A percentile compares a stretch with the other conserved stretches of the same genome.
phyloP scores from a whole-genome alignment of 2,797 vertebrate genomes.

The Molossus molossus region DNA sequence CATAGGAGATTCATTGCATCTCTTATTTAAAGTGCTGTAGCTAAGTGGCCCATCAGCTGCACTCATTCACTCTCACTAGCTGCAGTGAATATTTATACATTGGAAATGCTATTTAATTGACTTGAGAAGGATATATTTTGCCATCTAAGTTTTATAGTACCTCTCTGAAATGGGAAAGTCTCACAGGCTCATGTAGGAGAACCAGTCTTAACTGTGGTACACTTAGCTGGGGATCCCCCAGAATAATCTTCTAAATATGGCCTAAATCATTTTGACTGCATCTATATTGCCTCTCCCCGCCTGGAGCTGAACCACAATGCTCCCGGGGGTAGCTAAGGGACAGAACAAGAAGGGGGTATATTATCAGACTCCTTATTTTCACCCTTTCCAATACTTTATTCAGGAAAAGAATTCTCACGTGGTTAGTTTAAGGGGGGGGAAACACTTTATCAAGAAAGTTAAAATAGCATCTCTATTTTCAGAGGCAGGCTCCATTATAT shows the following conservation, averaged over 20 bases:
- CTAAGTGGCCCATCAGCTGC: constrained; percentile 43
- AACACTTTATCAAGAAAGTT: neutral
- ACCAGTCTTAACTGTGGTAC: neutral
- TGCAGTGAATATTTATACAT: constrained; percentile 48
- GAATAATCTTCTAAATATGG: neutral
- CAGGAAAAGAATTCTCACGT: neutral
- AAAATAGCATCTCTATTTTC: constrained; percentile 3
- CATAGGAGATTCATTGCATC: constrained; percentile 44
- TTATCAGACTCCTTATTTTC: neutral
- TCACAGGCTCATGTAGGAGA: neutral
- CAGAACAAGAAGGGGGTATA: neutral
- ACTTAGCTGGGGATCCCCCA: neutral
- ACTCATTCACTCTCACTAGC: neutral
- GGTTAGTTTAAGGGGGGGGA: neutral
- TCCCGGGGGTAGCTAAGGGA: neutral
- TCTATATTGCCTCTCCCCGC: neutral
- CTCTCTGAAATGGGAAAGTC: constrained; percentile 51
- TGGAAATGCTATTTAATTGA: constrained; percentile 67
- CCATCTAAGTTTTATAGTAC: constrained; percentile 51
- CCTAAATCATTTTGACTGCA: neutral
- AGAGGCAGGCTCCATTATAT: neutral
- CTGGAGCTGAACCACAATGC: neutral
- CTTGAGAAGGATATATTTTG: constrained; percentile 53
- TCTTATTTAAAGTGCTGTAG: constrained; percentile 68
- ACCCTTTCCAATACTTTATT: neutral